Evolutionary conservation across 2,113 vertebrate genomes (phyloP), one percentile per base, ranked within the genome.

Genomic region (Peromyscus polionotus): DNA sequence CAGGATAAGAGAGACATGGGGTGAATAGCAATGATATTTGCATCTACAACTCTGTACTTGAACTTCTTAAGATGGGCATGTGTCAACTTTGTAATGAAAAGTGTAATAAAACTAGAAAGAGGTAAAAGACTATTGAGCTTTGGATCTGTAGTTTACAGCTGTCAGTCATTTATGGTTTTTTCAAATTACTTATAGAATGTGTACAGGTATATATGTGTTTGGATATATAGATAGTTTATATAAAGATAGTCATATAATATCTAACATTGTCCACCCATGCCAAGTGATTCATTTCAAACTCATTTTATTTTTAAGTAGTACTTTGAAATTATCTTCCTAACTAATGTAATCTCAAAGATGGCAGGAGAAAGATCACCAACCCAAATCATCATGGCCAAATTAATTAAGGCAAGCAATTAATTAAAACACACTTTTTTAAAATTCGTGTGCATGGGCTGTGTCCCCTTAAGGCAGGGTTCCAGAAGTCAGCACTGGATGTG

Each of bases 1-100:
- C 12, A 76, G 17, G 7, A 68, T 61, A 68, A 88, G 12, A 83
- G 7, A 33, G 5, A 63, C 22, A 61, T 72, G 14, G 45, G 54
- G 7, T 45, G 5, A 81, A 67, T 8, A 79, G 12, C 26, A 73
- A 28, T 83, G 75, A 67, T 26, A 68, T 42, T 86, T 93, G 17
- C 24, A 65, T 19, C 16, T 48, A 20, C 63, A 70, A 28, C 88
- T 77, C 20, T 72, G 54, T 16, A 88, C 42, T 3, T 96, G 33
- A 28, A 59, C 7, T 92, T 94, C 11, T 54, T 61, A 81, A 94
- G 63, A 91, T 63, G 80, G 91, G 13, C 51, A 63, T 51, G 4
- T 16, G n/a, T 76, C 80, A 89, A 51, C 88, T 84, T 88, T 65
- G 3, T 89, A 80, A 88, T 68, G 70, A 28, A 88, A 87, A 91